Base-by-base conservation (phyloP, 1,140 invertebrate species). In the Drosophila hydei region DNA sequence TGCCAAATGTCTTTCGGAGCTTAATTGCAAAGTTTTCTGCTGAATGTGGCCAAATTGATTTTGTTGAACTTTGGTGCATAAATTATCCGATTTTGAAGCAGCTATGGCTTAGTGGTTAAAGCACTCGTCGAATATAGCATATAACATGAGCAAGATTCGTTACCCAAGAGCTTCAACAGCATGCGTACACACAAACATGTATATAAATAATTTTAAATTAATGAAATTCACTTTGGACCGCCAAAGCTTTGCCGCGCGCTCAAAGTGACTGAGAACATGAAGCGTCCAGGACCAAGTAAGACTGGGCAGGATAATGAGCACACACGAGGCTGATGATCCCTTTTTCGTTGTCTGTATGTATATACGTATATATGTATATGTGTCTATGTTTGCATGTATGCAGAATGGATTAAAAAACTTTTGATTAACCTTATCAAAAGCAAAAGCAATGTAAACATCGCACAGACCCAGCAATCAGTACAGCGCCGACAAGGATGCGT, bases 341-440 rank as follows among this genome's bases (percentile, higher is more conserved):
- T 59, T 55, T 30, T 1, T 1, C 42, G 14, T 11, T 33, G 30
- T 33, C 30, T 33, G 30, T 0, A 8, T 19, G 40, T 11, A 2
- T 8, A 4, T 11, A n/a, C 11, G 11, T 23, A 12, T 47, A 11
- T 23, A 43, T 8, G n/a, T 40, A 19, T 16, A 23, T 30, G 4
- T 30, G 81, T 77, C 81, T 87, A 78, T 88, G 83, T 84, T 77
- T 85, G 80, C 69, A 48, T 88, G 81, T 88, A 85, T 87, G 85
- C 77, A 79, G 87, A 90, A 89, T 90, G 87, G 87, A 90, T 90
- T 90, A 90, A 90, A 90, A 90, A 77, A 83, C 88, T 88, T 90
- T 90, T 90, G 83, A 90, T 90, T 90, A 90, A 90, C 88, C 87
- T 90, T 90, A 90, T 90, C 88, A 90, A 90, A 90, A 83, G 75